A percentile compares a stretch with the other conserved stretches of the same genome.
phyloP scores from a whole-genome alignment of 2,888 invertebrate genomes.

The Trissonchulus sp. region DNA sequence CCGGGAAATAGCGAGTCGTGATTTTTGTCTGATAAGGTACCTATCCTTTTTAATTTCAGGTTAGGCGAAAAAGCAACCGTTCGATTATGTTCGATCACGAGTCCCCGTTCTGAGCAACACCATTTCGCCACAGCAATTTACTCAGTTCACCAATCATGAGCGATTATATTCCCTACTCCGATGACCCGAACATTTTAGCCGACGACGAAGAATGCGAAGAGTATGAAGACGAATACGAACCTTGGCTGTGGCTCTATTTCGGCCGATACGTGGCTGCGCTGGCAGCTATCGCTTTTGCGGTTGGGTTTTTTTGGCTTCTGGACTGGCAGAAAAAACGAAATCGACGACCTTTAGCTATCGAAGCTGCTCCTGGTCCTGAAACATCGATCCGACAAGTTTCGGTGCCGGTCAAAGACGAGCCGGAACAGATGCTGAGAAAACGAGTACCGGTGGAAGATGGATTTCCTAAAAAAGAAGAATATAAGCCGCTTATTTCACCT shows the following conservation, averaged over 20 bases:
- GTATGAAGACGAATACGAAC: not conserved
- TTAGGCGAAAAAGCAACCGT: too few relatives aligned
- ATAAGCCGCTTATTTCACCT: too few relatives aligned
- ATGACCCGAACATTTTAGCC: not conserved
- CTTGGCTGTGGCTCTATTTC: not conserved
- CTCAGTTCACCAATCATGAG: too few relatives aligned
- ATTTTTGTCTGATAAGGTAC: too few relatives aligned
- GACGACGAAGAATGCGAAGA: not conserved
- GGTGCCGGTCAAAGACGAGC: not conserved
- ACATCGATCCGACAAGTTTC: not conserved
- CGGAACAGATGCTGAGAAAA: not conserved
- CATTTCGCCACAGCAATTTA: too few relatives aligned
- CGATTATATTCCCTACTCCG: not conserved
- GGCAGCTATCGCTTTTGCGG: constrained; percentile 7
- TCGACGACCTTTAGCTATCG: not conserved
- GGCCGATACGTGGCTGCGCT: not conserved
- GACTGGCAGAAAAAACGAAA: constrained; percentile 10
- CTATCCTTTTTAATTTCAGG: too few relatives aligned
- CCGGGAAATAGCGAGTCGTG: too few relatives aligned
- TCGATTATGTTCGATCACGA: too few relatives aligned
- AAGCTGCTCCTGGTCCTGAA: not conserved
- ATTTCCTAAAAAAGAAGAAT: too few relatives aligned
- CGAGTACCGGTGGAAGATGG: not conserved
- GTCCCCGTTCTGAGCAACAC: too few relatives aligned
- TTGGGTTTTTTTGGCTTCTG: not conserved